Conservation (phyloP, 2,888 invertebrate genomes). For the Onthophagus sagittarius region DNA sequence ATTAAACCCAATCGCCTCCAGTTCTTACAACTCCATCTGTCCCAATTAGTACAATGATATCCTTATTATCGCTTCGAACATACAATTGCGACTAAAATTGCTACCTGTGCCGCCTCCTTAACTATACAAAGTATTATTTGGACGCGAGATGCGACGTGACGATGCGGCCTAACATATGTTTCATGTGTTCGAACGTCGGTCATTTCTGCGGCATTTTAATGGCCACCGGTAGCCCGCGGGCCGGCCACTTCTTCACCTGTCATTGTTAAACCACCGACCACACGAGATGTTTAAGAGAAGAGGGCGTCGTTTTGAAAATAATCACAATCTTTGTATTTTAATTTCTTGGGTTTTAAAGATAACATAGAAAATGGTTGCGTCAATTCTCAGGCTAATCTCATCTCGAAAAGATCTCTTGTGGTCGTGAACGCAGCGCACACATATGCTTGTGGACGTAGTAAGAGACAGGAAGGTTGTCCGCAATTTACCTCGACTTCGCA, state of each 20-base stretch:
- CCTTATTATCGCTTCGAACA: background rate
- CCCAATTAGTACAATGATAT: background rate
- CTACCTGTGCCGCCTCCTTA: background rate
- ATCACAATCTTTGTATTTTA: background rate
- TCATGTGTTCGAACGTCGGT: background rate
- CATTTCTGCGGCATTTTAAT: background rate
- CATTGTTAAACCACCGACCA: background rate
- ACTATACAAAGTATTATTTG: background rate
- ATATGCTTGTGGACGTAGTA: background rate
- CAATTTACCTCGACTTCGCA: constrained; percentile 38
- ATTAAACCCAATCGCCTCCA: background rate
- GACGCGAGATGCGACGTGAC: background rate
- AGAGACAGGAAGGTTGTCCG: constrained; percentile 27
- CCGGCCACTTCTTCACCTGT: background rate
- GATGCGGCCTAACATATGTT: background rate
- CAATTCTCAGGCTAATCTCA: background rate
- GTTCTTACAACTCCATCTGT: background rate
- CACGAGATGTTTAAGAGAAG: background rate
- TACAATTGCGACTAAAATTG: background rate
- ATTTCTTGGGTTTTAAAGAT: background rate
- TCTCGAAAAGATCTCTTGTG: background rate
- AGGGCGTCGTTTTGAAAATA: background rate
- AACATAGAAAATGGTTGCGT: background rate
- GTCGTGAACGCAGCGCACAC: constrained; percentile 6
- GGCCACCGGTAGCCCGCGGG: background rate